phyloP scores from a whole-genome alignment of 2,113 vertebrate genomes.

The Gambusia affinis region DNA sequence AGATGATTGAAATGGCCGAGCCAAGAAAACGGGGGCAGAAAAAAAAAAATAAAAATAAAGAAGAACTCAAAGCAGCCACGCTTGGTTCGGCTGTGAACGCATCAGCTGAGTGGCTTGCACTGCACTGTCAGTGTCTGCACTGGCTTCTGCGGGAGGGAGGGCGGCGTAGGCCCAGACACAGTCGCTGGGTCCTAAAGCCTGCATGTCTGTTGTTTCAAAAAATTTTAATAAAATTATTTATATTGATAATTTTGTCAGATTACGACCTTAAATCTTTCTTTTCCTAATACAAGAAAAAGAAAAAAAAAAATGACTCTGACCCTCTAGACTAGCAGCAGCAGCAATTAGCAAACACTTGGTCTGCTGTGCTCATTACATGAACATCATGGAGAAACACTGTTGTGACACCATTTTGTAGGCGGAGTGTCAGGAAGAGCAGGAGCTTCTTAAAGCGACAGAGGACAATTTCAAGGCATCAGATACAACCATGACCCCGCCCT shows the following conservation, averaged over 20 bases:
- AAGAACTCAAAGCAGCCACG: background rate
- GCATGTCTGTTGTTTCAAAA: background rate
- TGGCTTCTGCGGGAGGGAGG: slow-evolving; percentile 76
- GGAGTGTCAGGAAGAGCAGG: too few species aligned
- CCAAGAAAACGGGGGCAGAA: background rate
- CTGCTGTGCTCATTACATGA: too few species aligned
- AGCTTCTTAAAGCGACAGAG: background rate
- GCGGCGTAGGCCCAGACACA: slow-evolving; percentile 44
- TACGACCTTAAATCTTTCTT: too few species aligned
- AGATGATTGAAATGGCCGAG: slow-evolving; percentile 27
- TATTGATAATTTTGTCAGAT: too few species aligned
- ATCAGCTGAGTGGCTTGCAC: slow-evolving; percentile 85
- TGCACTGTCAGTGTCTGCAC: slow-evolving; percentile 88
- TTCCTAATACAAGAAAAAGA: too few species aligned
- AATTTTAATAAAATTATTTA: too few species aligned
- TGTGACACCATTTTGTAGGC: too few species aligned
- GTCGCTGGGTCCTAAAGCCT: slow-evolving; percentile 90
- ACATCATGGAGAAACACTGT: too few species aligned
- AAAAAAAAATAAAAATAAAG: background rate
- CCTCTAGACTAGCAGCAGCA: too few species aligned
- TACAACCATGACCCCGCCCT: background rate
- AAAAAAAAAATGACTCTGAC: too few species aligned
- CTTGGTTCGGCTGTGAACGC: slow-evolving; percentile 45
- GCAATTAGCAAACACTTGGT: too few species aligned
- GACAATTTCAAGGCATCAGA: too few species aligned